Evolutionary conservation across 2,797 vertebrate species (phyloP), one percentile per base, ranked within the genome.

Genomic region (Muscicapa comitata): DNA sequence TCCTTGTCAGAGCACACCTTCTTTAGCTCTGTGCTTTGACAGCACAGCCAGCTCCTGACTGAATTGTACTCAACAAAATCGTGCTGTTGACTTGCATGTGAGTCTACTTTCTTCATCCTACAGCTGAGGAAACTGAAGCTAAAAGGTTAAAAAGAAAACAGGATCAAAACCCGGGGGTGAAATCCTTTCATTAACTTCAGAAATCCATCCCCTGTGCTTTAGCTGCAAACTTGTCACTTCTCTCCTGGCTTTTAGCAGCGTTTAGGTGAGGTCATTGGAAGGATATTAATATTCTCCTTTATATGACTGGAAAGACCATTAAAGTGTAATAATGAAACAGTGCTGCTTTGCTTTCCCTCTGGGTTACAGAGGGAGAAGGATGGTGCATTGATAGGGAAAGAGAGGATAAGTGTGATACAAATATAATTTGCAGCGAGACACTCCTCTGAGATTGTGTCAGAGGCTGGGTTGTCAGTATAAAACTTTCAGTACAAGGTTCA

Each of bases 261-360:
- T 93, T 95, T 67, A 95, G 91, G 92, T 93, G 95, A 96, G 88
- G 91, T 89, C 90, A 83, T 35, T 90, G 79, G 66, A 90, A 94
- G 63, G 40, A 65, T 94, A 90, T 96, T 96, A 95, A 94, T 95
- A 94, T 86, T 97, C 93, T 87, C 68, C 94, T 92, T 92, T 95
- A 91, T 94, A 96, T 91, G 78, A 94, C 43, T 83, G 58, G 57
- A 37, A 94, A 87, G 70, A 91, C 85, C 90, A 58, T 90, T 95
- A 96, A 92, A 94, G 66, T 47, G 62, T 70, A 95, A 93, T 92
- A 93, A 96, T 89, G 88, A 78, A 93, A 92, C 1, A 16, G 31
- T 74, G 53, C 71, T 92, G 71, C 81, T 78, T 93, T 88, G 90
- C 91, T 96, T 96, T 97, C 83, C 95, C 86, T 96, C 88, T 84